Evolutionary conservation across 1,140 invertebrate genomes (phyloP), one percentile per base, ranked within the genome.

Genomic region (Andricus grossulariae): DNA sequence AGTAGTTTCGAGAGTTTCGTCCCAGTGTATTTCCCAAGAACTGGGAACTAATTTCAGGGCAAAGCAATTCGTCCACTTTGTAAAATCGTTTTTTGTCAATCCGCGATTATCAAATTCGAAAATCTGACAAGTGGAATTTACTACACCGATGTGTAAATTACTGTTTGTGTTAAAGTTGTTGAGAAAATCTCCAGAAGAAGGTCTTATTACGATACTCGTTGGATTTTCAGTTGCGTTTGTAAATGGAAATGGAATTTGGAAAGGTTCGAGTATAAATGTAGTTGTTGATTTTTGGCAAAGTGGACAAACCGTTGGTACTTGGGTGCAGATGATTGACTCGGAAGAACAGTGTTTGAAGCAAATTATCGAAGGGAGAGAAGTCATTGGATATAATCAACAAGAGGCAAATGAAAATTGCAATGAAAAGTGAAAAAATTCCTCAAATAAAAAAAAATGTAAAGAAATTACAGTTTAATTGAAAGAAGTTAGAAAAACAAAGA

Each of bases 271-370:
- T 19, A 73, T 73, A 74, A 83, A 91, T 75, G 79, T 49, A 15
- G 15, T 18, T 71, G 88, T 77, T 8, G 70, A 52, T 19, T 70
- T 50, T 4, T 83, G 50, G 75, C 91, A 92, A 72, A 85, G 45
- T 4, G 91, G 91, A 79, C 91, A 92, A 19, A 49, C 66, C 55
- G 74, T 50, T n/a, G 88, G 90, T 32, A 92, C 74, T 11, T 71
- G 76, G 83, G 82, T 87, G 66, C 90, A 91, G 80, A 90, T 90
- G 66, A 91, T 82, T 16, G 82, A 85, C 71, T 82, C 81, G 0
- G 84, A 18, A 15, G 50, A 76, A 39, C 89, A 90, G 71, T 92
- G 91, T 76, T 88, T 88, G 50, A 91, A 91, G 73, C 90, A 91
- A 51, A 89, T 80, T 66, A 92, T 85, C 71, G 80, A 72, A 10